Base-by-base conservation (phyloP, 53 echinoderm and acorn worm genomes). In the Arbacia lixula region DNA sequence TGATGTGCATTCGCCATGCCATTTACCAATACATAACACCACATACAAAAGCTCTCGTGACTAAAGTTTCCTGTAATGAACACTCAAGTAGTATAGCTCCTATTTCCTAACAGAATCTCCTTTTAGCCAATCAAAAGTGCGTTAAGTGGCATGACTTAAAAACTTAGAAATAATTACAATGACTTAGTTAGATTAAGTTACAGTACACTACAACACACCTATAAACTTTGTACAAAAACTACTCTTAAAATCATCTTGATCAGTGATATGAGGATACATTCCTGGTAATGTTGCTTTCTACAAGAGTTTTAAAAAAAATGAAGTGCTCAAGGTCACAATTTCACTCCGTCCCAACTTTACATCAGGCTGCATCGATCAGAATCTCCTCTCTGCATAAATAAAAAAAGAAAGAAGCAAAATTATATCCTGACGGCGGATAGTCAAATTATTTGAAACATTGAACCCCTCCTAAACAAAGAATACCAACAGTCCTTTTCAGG, bases 181-280 rank as follows among this genome's bases (percentile, higher is more conserved):
- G n/a, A n/a, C 42, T 69, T 36, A 41, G 69, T 43, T 41, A 68
- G 42, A 41, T 43, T 69, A 1, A 14, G 8, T 46, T 46, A 10
- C 49, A 10, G 8, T 46, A 10, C 14, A 46, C 49, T 46, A 8
- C 1, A 69, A 69, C 27, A 41, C 28, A 22, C 26, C 42, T 43
- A 69, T 28, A 69, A 69, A 69, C 40, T 69, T 43, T 69, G 69
- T 69, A 69, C 69, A 69, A 69, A 46, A 69, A 69, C 69, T 69
- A 69, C 69, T 69, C 43, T 68, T 69, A 69, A 69, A 69, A 69
- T 43, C 43, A n/a, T 69, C 22, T 40, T 30, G 29, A 69, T 26
- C 21, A 22, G 43, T 43, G 27, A 69, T 69, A 69, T 19, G 43
- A 69, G 28, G 69, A 43, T 69, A 46, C 14, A 69, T 21, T 26